Evolutionary conservation across 1,140 invertebrate species (phyloP), one percentile per base, ranked within the genome.

Genomic region (Heterodera carotae): DNA sequence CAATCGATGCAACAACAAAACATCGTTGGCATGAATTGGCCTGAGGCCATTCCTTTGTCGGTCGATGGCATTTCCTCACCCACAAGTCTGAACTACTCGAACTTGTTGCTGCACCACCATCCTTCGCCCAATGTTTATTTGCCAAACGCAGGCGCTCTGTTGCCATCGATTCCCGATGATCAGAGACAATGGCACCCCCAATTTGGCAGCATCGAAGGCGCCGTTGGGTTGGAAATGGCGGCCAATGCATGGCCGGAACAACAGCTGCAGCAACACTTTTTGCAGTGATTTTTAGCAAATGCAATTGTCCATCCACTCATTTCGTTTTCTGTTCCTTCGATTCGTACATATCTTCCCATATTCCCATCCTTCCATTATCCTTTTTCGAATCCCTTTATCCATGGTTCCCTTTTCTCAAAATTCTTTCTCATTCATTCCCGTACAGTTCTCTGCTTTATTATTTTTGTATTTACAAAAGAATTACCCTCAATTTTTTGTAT

Each of bases 391-490:
- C 39, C 6, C 12, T 43, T 1, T 12, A 18, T 22, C 15, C 48
- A 25, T 56, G 12, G 18, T 56, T 56, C 0, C 5, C 48, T 56
- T 56, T 56, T 56, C 22, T 22, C 48, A 22, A 22, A 56, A 22
- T 56, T 43, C n/a, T n/a, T n/a, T n/a, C 39, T 56, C 48, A 56
- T 56, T 56, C 48, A 56, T 56, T 56, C 48, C 48, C 48, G 22
- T 12, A 22, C 48, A 22, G 15, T 56, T 56, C 18, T 56, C 18
- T 43, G n/a, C 12, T 43, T 43, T 6, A 43, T 43, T 43, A 12
- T 12, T 43, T 43, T 22, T 56, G 22, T 22, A 56, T 56, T 22
- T 56, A 3, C 39, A 12, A 43, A 10, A 43, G 15, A 43, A 10
- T 43, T 7, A 43, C 15, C 39, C 39, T 12, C 39, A 12, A 7